These are phyloP conservation scores for Corynorhinus townsendii DNA, from an alignment of 2,113 vertebrate genomes.

Conservation along the genomic window DNA sequence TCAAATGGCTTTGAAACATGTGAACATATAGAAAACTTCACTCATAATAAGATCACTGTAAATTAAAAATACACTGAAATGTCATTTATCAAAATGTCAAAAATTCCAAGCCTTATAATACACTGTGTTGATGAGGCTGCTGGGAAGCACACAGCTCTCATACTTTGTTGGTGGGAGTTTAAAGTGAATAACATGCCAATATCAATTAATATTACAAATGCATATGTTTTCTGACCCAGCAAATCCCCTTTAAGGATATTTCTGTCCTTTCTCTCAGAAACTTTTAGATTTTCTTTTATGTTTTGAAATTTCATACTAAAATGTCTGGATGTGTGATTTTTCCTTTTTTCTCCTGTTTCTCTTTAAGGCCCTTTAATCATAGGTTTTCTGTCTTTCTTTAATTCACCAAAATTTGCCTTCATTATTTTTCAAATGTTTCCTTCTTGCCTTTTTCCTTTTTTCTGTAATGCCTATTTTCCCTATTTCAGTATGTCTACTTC, in stretches of 20 bases:
- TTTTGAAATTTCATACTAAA: neutral
- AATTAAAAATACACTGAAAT: neutral
- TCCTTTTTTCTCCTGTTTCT: neutral
- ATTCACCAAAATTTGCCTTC: neutral
- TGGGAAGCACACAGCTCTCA: neutral
- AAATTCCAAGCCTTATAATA: neutral
- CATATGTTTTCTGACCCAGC: neutral
- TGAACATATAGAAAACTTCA: conserved; percentile 4
- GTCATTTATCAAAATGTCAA: conserved; percentile 3
- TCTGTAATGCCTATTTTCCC: neutral
- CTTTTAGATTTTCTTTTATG: neutral
- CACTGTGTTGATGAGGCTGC: neutral
- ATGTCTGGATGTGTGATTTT: neutral
- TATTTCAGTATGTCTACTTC: neutral
- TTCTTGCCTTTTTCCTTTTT: neutral
- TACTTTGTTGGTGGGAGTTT: neutral
- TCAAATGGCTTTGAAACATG: neutral
- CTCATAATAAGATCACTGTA: neutral
- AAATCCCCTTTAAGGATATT: neutral
- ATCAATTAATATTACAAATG: neutral
- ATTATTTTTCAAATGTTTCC: neutral
- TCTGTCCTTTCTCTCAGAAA: neutral
- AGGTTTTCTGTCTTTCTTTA: neutral
- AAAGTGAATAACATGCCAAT: neutral
- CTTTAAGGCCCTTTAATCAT: neutral